Percentiles rank a stretch among this genome's conserved stretches.
Conservation (phyloP, 2,888 invertebrate species). For the Willowsia nigromaculata region DNA sequence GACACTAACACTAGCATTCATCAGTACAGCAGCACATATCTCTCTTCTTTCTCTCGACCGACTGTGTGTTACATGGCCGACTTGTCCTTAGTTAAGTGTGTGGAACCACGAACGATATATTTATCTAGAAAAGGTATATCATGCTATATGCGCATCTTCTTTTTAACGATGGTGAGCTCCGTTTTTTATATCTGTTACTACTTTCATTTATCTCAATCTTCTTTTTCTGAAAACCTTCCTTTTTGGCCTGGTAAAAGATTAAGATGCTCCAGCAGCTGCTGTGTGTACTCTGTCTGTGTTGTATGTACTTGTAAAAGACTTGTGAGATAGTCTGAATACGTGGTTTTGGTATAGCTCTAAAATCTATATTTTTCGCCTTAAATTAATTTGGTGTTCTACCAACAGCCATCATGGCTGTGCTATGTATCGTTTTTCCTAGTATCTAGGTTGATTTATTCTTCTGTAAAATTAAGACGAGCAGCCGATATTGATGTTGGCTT, state of each 20-base stretch:
- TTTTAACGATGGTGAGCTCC: background rate
- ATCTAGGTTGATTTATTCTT: background rate
- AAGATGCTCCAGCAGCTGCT: slow-evolving; percentile 43
- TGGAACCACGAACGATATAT: background rate
- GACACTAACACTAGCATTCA: background rate
- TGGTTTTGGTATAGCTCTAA: no score
- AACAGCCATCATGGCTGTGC: background rate
- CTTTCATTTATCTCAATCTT: slow-evolving; percentile 48
- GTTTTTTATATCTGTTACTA: background rate
- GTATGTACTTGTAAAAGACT: background rate
- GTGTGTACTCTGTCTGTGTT: background rate
- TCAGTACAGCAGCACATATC: background rate
- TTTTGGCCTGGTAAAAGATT: slow-evolving; percentile 29
- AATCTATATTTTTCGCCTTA: background rate
- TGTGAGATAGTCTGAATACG: background rate
- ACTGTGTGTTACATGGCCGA: slow-evolving; percentile 21
- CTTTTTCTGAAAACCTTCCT: slow-evolving; percentile 2
- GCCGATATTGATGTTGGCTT: slow-evolving; percentile 22
- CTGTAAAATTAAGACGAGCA: slow-evolving; percentile 17
- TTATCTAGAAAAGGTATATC: no score
- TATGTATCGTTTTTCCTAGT: background rate
- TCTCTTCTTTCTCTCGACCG: background rate
- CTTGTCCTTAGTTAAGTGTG: background rate
- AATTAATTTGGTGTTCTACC: background rate
- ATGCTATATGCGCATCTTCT: background rate